Evolutionary conservation across 2,113 vertebrate species (phyloP).

Genomic region (Struthidea cinerea): DNA sequence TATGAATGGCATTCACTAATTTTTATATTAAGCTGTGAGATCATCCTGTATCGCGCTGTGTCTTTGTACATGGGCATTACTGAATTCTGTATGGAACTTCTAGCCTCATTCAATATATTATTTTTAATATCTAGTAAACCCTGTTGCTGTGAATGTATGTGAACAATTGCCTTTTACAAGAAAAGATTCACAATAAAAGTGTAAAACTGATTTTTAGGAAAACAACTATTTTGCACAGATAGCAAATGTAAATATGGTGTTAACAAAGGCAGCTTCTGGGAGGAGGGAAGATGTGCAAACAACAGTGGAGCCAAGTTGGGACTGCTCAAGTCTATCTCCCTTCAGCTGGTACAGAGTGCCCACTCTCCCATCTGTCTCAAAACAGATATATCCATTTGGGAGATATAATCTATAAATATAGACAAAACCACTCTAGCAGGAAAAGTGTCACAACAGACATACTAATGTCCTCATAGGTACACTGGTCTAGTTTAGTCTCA

Average conservation of each 20-base stretch:
- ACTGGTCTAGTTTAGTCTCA: not conserved
- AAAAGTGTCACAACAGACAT: not conserved
- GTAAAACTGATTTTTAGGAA: not conserved
- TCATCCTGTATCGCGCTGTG: not conserved
- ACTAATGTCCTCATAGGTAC: conserved; percentile 12
- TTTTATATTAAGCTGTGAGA: not conserved
- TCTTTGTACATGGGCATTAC: not conserved
- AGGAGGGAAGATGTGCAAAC: conserved; percentile 5
- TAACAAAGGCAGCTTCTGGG: not conserved
- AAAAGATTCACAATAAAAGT: not conserved
- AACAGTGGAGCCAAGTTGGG: conserved; percentile 6
- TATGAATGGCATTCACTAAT: not conserved
- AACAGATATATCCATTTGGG: not conserved
- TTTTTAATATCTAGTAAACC: not conserved
- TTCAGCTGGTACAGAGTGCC: conserved; percentile 31
- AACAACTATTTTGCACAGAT: not conserved
- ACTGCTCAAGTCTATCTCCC: conserved; percentile 4
- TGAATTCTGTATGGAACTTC: not conserved
- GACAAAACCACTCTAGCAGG: not conserved
- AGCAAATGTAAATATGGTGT: not conserved
- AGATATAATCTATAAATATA: not conserved
- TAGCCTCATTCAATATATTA: not conserved
- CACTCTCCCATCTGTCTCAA: conserved; percentile 58
- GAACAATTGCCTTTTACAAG: not conserved
- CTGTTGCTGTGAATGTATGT: not conserved